Evolutionary conservation across 2,113 vertebrate genomes (phyloP), one percentile per base, ranked within the genome.

Genomic region (Sander lucioperca): DNA sequence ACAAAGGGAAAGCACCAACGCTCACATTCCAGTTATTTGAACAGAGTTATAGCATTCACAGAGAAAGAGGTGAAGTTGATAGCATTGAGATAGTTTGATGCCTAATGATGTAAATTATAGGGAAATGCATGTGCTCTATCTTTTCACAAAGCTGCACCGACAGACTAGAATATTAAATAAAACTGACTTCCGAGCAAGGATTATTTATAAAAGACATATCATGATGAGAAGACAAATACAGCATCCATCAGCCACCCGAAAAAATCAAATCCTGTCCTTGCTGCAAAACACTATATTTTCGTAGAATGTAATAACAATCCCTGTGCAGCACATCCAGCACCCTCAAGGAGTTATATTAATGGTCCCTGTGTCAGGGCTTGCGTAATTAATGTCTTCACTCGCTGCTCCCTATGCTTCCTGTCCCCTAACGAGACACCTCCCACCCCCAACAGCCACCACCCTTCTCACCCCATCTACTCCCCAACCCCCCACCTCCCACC

Each of bases 1-100:
- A 84, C 81, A 79, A 58, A 73, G 27, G 53, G 57, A 74, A 39
- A 77, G 80, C 70, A 58, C 70, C 10, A 16, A 47, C 8, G 6
- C 74, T 90, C 63, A 43, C 66, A n/a, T 88, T 84, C 59, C 45
- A 63, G 86, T 79, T 54, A 65, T 73, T 79, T 73, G 18, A 82
- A 65, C 15, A 2, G 50, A 74, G 48, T 69, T 82, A 65, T 59
- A 76, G n/a, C 65, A 57, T 12, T n/a, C 33, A 57, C 56, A 45
- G 30, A 57, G 67, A 74, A 16, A 57, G 50, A 73, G 51, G 51
- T 47, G 43, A 61, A 57, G 53, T n/a, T 30, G 57, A 77, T 43
- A 61, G 61, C 27, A 19, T 0, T 33, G 27, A 25, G 21, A 61
- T 62, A n/a, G 39, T 83, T 65, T 25, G 67, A 68, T 72, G 74